A percentile compares a stretch with the other conserved stretches of the same genome.
These are phyloP conservation scores for Spodoptera littoralis DNA, from an alignment of 2,888 invertebrate species.

Conservation along the genomic window DNA sequence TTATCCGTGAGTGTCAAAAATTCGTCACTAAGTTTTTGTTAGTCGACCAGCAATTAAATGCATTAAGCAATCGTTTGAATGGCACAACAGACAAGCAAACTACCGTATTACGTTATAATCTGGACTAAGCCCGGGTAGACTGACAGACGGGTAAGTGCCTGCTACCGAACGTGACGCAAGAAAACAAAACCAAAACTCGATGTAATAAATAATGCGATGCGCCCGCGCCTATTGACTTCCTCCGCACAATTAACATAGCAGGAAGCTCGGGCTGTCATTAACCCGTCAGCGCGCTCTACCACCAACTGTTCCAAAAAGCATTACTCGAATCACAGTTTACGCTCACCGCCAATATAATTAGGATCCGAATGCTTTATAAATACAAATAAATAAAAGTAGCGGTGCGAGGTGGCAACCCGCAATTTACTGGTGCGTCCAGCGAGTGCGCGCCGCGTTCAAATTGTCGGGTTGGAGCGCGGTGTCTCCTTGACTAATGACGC, in stretches of 20 bases:
- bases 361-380: conserved; percentile 84
- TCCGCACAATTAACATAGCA: conserved; percentile 85
- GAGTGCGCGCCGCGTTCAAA: conserved; percentile 74
- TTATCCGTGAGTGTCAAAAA: conserved; percentile 60
- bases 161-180: conserved; percentile 76
- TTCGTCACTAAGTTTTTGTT: conserved; percentile 66
- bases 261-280: conserved; percentile 87
- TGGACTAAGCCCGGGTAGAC: conserved; percentile 77
- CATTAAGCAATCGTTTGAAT: conserved; percentile 80
- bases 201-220: conserved; percentile 85
- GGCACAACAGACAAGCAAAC: conserved; percentile 80
- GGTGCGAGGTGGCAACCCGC: conserved; percentile 83
- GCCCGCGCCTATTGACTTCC: conserved; percentile 80
- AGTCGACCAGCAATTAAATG: conserved; percentile 76
- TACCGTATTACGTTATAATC: conserved; percentile 88
- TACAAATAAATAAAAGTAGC: conserved; percentile 87
- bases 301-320: conserved; percentile 85
- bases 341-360: conserved; percentile 81
- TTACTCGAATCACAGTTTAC: conserved; percentile 80
- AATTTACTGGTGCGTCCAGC: conserved; percentile 80
- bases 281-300: conserved; percentile 80
- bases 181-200: conserved; percentile 79
- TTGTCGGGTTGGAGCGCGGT: conserved; percentile 78
- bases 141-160: conserved; percentile 85
- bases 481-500: conserved; percentile 86